Evolutionary conservation across 2,888 invertebrate species (phyloP).

Genomic region (Blera fallax): DNA sequence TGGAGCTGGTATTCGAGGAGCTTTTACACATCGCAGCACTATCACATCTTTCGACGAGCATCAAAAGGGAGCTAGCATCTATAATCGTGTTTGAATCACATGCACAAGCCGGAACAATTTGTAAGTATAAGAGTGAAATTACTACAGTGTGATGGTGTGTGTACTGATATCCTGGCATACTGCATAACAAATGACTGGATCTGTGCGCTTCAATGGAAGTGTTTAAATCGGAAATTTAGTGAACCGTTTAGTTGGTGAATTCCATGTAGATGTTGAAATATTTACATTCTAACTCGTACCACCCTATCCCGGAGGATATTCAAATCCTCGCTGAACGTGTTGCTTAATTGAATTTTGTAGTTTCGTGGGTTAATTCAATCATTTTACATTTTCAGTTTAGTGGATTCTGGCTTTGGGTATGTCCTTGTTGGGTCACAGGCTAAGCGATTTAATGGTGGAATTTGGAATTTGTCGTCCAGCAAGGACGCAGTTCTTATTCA

Average conservation of each 20-base stretch:
- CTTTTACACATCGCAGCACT: slow-evolving; percentile 91
- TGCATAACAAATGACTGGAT: not conserved
- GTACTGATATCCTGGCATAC: not conserved
- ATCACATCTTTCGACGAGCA: slow-evolving; percentile 90
- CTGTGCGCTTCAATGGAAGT: not conserved
- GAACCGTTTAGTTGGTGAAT: slow-evolving; percentile 20
- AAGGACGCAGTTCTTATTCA: not conserved
- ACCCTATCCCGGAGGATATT: not conserved
- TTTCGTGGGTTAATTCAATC: slow-evolving; percentile 37
- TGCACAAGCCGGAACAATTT: slow-evolving; percentile 88
- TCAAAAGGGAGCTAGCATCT: slow-evolving; percentile 90
- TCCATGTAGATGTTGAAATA: not conserved
- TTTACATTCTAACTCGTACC: not conserved
- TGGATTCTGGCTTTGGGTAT: not conserved
- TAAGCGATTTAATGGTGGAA: not conserved
- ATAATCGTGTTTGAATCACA: slow-evolving; percentile 92
- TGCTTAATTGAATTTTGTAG: slow-evolving; percentile 53
- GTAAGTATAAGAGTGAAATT: slow-evolving; percentile 83
- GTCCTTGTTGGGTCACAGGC: not conserved
- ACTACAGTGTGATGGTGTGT: not conserved
- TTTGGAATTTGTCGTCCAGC: slow-evolving; percentile 10
- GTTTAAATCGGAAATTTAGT: slow-evolving; percentile 33
- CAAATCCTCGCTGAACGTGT: not conserved
- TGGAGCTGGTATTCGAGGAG: slow-evolving; percentile 92
- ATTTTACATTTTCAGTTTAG: slow-evolving; percentile 10